A percentile compares a stretch with the other conserved stretches of the same genome.
These are phyloP conservation scores for Coleophora deauratella DNA, from an alignment of 2,888 invertebrate genomes.

Conservation along the genomic window DNA sequence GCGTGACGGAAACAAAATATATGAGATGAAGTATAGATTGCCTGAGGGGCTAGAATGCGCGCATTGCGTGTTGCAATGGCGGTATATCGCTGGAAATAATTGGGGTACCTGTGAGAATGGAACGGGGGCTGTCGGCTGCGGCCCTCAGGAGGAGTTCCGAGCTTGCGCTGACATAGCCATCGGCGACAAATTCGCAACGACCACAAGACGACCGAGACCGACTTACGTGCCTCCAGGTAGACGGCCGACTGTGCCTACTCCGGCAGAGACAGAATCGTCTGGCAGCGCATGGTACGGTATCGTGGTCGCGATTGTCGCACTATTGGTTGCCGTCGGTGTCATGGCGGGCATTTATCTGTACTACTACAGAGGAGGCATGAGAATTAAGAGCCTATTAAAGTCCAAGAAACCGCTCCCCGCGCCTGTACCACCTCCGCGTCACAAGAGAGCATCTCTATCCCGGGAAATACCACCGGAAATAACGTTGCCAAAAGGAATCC, in stretches of 20 bases:
- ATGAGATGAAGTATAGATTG: conserved; percentile 81
- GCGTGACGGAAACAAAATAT: conserved; percentile 84
- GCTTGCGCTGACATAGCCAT: conserved; percentile 88
- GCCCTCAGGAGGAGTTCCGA: conserved; percentile 91
- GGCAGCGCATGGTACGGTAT: conserved; percentile 70
- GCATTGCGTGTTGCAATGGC: conserved; percentile 92
- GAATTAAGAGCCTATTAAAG: conserved; percentile 77
- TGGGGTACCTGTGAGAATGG: conserved; percentile 86
- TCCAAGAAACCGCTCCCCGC: conserved; percentile 48
- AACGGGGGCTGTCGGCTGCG: conserved; percentile 87
- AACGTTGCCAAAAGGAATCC: conserved; percentile 44
- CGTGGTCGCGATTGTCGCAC: conserved; percentile 77
- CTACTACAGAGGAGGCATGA: conserved; percentile 82
- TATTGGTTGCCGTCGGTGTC: conserved; percentile 77
- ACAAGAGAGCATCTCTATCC: conserved; percentile 52
- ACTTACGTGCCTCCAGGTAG: conserved; percentile 57
- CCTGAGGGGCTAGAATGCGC: conserved; percentile 79
- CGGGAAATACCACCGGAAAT: conserved; percentile 54
- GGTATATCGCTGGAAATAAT: conserved; percentile 89
- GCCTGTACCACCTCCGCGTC: conserved; percentile 61
- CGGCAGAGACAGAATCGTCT: conserved; percentile 54
- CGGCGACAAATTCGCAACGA: conserved; percentile 66
- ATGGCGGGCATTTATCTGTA: conserved; percentile 82
- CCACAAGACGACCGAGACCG: conserved; percentile 59
- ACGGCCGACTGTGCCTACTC: conserved; percentile 53